Conservation (phyloP, 1,140 invertebrate species). For the Diachasmimorpha longicaudata region DNA sequence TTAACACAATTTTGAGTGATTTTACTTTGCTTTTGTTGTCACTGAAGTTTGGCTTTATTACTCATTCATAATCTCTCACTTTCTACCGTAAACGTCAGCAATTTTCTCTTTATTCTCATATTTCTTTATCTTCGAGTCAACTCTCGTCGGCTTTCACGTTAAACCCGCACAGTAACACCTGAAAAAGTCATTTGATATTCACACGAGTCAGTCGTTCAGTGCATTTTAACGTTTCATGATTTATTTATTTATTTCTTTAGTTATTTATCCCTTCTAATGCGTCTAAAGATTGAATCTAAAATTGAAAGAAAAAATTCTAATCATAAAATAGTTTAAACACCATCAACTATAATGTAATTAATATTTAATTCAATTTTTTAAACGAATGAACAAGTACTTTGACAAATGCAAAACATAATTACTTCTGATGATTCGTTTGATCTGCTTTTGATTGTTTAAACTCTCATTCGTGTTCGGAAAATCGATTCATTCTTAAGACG, state of each 20-base stretch:
- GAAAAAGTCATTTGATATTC: background rate
- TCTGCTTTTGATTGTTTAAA: background rate
- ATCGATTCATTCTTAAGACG: slow-evolving; percentile 27
- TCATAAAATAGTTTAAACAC: no score
- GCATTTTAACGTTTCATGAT: background rate
- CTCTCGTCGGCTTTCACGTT: background rate
- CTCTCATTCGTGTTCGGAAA: background rate
- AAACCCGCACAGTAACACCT: background rate
- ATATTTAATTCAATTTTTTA: background rate
- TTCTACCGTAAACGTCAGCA: background rate
- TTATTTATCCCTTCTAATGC: slow-evolving; percentile 6
- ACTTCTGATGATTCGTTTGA: no score
- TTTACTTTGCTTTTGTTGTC: slow-evolving; percentile 23
- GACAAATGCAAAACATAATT: no score
- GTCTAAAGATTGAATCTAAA: slow-evolving; percentile 22
- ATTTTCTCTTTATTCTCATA: background rate
- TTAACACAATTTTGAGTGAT: slow-evolving; percentile 1
- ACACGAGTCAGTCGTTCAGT: background rate
- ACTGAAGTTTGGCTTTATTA: slow-evolving; percentile 24
- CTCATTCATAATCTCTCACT: background rate
- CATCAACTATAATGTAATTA: no score
- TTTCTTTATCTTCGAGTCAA: background rate
- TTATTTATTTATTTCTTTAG: background rate
- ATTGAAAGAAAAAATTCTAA: no score
- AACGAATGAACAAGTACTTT: no score